phyloP scores from a whole-genome alignment of 2,888 invertebrate genomes.

The Geotrupes spiniger region DNA sequence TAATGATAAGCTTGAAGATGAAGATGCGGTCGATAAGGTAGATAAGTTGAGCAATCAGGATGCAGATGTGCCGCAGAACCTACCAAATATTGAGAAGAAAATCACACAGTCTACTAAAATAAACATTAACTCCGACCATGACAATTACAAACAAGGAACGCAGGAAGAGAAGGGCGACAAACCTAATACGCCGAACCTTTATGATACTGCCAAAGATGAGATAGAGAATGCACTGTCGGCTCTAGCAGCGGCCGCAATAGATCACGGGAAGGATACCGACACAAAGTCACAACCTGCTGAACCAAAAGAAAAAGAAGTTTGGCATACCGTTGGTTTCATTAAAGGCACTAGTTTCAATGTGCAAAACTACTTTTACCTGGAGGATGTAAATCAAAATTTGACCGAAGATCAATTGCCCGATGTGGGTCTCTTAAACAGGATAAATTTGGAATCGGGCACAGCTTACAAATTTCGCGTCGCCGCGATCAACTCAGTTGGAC shows the following conservation, averaged over 20 bases:
- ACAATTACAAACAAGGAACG: too few species aligned
- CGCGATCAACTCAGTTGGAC: conserved; percentile 90
- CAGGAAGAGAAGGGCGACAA: too few species aligned
- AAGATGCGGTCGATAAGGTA: too few species aligned
- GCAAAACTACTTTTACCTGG: conserved; percentile 62
- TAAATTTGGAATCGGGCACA: conserved; percentile 84
- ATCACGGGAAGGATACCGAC: conserved; percentile 38
- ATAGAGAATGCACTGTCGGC: conserved; percentile 45
- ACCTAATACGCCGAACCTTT: too few species aligned
- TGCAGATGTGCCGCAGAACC: too few species aligned
- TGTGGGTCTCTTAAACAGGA: conserved; percentile 62
- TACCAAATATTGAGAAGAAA: too few species aligned
- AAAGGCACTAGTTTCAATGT: conserved; percentile 81
- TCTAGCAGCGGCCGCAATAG: conserved; percentile 50
- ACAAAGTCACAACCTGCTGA: conserved; percentile 12
- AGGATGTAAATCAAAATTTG: conserved; percentile 62
- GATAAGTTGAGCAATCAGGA: too few species aligned
- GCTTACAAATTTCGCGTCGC: conserved; percentile 94
- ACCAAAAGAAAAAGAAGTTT: conserved; percentile 59
- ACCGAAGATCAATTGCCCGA: conserved; percentile 74
- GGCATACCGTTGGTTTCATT: conserved; percentile 93
- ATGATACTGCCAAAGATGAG: conserved; percentile 10
- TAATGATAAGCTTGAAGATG: too few species aligned
- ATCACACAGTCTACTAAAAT: too few species aligned
- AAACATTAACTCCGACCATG: too few species aligned